Conservation (phyloP, 2,797 vertebrate species). For the Pipistrellus pygmaeus region DNA sequence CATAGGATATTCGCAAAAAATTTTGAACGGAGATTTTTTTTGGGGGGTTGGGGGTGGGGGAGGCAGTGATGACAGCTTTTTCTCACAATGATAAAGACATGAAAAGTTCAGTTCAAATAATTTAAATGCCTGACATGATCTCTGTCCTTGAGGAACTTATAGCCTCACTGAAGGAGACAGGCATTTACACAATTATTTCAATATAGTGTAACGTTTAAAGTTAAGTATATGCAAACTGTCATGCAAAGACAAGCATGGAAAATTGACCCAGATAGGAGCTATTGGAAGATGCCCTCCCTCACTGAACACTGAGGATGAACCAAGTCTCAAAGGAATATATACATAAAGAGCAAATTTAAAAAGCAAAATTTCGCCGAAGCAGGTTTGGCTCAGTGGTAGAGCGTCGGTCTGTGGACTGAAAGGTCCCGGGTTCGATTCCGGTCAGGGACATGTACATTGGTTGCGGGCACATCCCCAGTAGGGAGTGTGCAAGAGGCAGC, state of each 20-base stretch:
- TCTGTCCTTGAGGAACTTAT: background rate
- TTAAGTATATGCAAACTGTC: background rate
- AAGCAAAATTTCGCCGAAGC: background rate
- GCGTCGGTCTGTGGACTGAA: too few relatives aligned
- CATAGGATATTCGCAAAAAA: background rate
- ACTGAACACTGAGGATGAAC: background rate
- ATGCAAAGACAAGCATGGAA: background rate
- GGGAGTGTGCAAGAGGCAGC: too few relatives aligned
- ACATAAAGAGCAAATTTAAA: background rate
- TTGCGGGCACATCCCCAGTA: too few relatives aligned
- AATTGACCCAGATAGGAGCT: background rate
- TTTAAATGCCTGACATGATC: background rate
- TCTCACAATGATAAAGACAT: background rate
- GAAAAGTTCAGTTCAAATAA: conserved; percentile 22
- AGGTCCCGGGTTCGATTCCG: too few relatives aligned
- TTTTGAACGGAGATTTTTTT: background rate
- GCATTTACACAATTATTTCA: conserved; percentile 16
- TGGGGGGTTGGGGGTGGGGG: rapidly evolving
- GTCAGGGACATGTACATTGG: too few relatives aligned
- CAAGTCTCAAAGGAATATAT: conserved; percentile 50
- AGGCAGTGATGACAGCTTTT: background rate
- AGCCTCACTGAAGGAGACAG: background rate
- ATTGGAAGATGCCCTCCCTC: background rate
- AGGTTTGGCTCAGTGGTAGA: too few relatives aligned
- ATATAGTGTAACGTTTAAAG: background rate